A percentile compares a stretch with the other conserved stretches of the same genome.
phyloP scores from a whole-genome alignment of 2,888 invertebrate species.

The Drosophila tanythrix region DNA sequence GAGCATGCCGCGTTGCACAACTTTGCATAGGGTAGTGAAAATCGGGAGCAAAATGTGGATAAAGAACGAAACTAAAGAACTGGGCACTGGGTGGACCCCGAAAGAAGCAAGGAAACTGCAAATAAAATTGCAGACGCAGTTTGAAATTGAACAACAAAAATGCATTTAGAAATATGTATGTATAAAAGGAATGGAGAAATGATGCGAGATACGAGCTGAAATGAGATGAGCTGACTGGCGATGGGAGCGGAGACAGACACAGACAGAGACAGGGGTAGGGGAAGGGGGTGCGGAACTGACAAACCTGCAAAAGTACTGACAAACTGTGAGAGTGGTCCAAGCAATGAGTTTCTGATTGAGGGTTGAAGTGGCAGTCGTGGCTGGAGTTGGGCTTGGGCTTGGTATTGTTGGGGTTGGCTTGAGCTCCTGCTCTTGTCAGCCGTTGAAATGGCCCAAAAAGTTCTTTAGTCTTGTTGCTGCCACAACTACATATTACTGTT shows the following conservation, averaged over 20 bases:
- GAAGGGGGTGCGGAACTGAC: slow-evolving; percentile 37
- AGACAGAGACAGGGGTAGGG: background rate
- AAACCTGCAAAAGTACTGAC: slow-evolving; percentile 67
- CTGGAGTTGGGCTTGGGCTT: background rate
- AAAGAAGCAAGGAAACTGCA: slow-evolving; percentile 42
- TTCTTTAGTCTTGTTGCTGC: slow-evolving; percentile 42
- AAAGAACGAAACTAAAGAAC: slow-evolving; percentile 14
- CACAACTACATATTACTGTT: background rate
- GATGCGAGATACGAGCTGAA: slow-evolving; percentile 32
- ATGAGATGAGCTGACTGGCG: slow-evolving; percentile 11
- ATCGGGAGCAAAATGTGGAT: slow-evolving; percentile 17
- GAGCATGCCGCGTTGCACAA: background rate
- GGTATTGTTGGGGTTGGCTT: slow-evolving; percentile 6
- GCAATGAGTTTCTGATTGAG: slow-evolving; percentile 38
- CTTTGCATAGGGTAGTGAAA: slow-evolving; percentile 2
- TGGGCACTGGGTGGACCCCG: slow-evolving; percentile 34
- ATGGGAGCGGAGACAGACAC: slow-evolving; percentile 10
- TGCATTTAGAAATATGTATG: slow-evolving; percentile 76
- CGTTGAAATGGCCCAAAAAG: slow-evolving; percentile 68
- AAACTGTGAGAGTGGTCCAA: slow-evolving; percentile 63
- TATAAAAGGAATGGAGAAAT: slow-evolving; percentile 34
- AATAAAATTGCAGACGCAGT: slow-evolving; percentile 78
- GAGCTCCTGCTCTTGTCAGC: slow-evolving; percentile 52
- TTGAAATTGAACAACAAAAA: slow-evolving; percentile 79
- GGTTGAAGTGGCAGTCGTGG: background rate